Evolutionary conservation across 2,888 invertebrate genomes (phyloP).

Genomic region (Oscheius sp.): DNA sequence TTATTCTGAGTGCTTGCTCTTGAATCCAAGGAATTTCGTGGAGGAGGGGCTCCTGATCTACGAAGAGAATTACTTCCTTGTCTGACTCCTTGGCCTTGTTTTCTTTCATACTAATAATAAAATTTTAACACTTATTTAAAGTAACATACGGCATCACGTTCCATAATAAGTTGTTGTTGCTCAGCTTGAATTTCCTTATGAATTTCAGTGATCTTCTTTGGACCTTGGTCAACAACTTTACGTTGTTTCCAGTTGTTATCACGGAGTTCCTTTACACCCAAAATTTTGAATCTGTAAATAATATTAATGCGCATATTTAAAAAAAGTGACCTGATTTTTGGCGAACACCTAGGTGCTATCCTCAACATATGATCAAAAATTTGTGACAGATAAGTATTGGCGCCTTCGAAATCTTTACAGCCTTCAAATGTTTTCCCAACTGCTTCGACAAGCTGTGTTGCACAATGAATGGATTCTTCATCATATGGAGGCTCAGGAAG

Average conservation of each 20-base stretch:
- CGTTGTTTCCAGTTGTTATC: slow-evolving; percentile 50
- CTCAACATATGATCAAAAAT: slow-evolving; percentile 39
- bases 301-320: background rate
- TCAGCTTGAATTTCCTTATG: slow-evolving; percentile 57
- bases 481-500: slow-evolving; percentile 37
- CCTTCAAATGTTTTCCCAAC: slow-evolving; percentile 26
- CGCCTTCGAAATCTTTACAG: slow-evolving; percentile 15
- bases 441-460: slow-evolving; percentile 38
- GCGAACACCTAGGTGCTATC: slow-evolving; percentile 41
- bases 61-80: slow-evolving; percentile 31
- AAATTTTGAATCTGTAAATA: slow-evolving; percentile 57
- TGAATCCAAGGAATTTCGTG: slow-evolving; percentile 47
- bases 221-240: slow-evolving; percentile 55
- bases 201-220: slow-evolving; percentile 62
- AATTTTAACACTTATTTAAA: background rate
- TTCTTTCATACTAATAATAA: slow-evolving; percentile 35
- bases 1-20: slow-evolving; percentile 42
- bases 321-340: slow-evolving; percentile 52
- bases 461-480: slow-evolving; percentile 53
- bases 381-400: slow-evolving; percentile 41
- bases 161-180: slow-evolving; percentile 49
- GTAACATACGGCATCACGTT: slow-evolving; percentile 41
- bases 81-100: slow-evolving; percentile 19
- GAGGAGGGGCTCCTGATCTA: slow-evolving; percentile 18
- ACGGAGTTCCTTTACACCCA: slow-evolving; percentile 55